phyloP scores from a whole-genome alignment of 1,140 invertebrate genomes.

The Penaeus japonicus region DNA sequence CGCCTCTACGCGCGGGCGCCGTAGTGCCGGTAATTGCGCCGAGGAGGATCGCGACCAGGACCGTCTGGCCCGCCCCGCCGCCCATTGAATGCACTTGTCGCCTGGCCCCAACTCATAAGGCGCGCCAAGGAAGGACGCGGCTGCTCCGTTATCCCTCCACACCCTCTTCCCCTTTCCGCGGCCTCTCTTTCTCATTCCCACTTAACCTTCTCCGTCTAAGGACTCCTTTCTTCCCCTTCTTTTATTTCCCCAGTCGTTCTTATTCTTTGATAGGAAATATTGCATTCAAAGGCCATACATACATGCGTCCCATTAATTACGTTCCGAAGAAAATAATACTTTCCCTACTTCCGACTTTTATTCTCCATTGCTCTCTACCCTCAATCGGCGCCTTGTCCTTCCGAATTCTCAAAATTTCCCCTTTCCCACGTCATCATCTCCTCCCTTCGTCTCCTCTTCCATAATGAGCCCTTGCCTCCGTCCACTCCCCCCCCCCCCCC shows the following conservation, averaged over 20 bases:
- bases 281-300: too few relatives aligned
- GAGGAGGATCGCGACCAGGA: neutral
- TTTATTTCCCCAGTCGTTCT: neutral
- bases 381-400: neutral
- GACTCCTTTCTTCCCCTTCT: neutral
- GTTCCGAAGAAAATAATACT: too few relatives aligned
- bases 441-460: neutral
- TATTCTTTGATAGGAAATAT: too few relatives aligned
- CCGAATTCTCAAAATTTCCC: neutral
- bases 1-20: neutral
- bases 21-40: conserved; percentile 27
- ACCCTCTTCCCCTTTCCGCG: neutral
- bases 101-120: conserved; percentile 35
- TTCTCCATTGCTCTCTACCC: neutral
- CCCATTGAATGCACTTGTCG: conserved; percentile 48
- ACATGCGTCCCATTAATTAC: too few relatives aligned
- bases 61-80: neutral
- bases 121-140: conserved; percentile 10
- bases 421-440: neutral
- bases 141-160: neutral
- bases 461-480: neutral
- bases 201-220: neutral
- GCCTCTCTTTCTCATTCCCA: neutral
- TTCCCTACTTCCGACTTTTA: too few relatives aligned
- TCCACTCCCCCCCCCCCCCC: neutral